These are phyloP conservation scores for Apistogramma diplotaenia DNA, from an alignment of 2,113 vertebrate genomes.

Conservation along the genomic window DNA sequence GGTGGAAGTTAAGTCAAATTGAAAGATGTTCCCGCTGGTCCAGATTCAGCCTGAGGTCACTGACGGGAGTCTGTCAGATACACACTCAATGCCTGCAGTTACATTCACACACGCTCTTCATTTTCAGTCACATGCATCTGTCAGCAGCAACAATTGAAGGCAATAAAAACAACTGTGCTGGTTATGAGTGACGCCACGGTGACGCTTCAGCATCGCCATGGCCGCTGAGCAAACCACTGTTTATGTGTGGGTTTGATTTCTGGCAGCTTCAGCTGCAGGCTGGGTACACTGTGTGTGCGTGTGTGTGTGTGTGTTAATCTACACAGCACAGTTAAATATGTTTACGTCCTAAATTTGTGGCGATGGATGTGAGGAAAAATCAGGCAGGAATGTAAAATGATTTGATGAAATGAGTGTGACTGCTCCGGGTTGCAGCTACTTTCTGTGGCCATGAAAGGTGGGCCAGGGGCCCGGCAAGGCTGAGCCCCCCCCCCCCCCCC, in stretches of 20 bases:
- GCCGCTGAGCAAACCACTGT: constrained; percentile 28
- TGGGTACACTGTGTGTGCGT: not conserved
- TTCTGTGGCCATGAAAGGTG: constrained; percentile 39
- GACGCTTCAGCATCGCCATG: constrained; percentile 4
- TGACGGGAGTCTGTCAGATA: not conserved
- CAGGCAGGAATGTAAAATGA: not conserved
- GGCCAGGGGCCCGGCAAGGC: constrained; percentile 19
- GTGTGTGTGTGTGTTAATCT: not conserved
- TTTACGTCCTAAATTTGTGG: not conserved
- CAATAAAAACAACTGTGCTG: not conserved
- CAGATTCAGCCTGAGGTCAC: not conserved
- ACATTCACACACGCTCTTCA: not conserved
- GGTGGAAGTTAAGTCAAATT: not conserved
- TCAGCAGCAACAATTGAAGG: not conserved
- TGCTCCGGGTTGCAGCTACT: constrained; percentile 9
- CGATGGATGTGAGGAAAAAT: not conserved
- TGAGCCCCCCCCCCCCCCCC: not conserved
- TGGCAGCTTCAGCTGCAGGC: constrained; percentile 17
- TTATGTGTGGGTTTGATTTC: constrained; percentile 45
- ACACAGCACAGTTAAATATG: not conserved
- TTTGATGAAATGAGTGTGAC: not conserved
- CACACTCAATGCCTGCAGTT: not conserved
- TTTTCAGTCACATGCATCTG: not conserved
- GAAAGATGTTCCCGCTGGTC: not conserved
- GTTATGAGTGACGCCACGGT: constrained; percentile 1